Evolutionary conservation across 1,140 invertebrate species (phyloP), one percentile per base, ranked within the genome.

Genomic region (Dufourea novaeangliae): DNA sequence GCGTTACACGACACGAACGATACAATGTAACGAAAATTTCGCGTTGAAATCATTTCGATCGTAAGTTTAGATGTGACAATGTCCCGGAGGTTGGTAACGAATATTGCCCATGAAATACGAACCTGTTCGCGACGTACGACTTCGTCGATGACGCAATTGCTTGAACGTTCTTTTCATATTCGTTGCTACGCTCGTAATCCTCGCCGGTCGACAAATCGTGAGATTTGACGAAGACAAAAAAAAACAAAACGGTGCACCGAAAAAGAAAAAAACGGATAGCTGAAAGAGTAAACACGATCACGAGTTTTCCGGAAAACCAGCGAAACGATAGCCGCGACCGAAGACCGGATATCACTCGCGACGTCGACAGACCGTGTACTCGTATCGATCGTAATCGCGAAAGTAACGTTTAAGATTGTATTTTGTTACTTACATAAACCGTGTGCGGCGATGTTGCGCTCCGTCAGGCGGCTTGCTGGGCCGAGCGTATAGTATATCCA

Each of bases 351-450:
- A 61, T 37, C 66, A 39, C 52, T 74, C 69, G 39, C 54, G 46
- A 80, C 59, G 8, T 41, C 29, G 72, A 76, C 66, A 59, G 50
- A 41, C 37, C n/a, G 44, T 54, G 39, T 59, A 52, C 80, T 46
- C 46, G 57, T 66, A 73, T 78, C 75, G 82, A 83, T 73, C 56
- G 50, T 32, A 61, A 76, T 57, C 52, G 39, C n/a, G 54, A 70
- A 34, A 69, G 20, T 46, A 50, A 77, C 32, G 32, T 69, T 70
- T 77, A 77, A 39, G 22, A 41, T 37, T 29, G 20, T 77, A 70
- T 70, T 70, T 37, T 20, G 14, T 14, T 71, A 77, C 75, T 62
- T 7, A 77, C 75, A 71, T 77, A 77, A 77, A 77, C 54, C 41
- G 46, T 41, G 67, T 59, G 63, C 44, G 22, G 75, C 68, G 59